Conservation (phyloP, 2,113 vertebrate genomes). For the Planiliza haematocheilus region DNA sequence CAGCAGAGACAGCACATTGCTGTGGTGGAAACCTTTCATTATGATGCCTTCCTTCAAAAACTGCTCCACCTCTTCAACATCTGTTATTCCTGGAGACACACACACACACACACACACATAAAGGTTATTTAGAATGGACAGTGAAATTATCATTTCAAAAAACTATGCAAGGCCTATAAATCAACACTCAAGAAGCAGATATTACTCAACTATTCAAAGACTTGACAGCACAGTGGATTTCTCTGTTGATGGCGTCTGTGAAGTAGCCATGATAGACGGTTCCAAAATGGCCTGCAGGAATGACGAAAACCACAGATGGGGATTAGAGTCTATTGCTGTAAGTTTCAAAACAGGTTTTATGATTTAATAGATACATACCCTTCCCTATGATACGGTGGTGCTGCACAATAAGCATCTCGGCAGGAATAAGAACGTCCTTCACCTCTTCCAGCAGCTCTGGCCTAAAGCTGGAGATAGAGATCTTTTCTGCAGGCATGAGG, state of each 20-base stretch:
- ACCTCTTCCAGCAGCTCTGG: slow-evolving; percentile 91
- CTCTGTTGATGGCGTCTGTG: slow-evolving; percentile 83
- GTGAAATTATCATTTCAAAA: not conserved
- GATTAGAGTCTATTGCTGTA: not conserved
- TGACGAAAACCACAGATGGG: not conserved
- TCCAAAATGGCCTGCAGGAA: slow-evolving; percentile 91
- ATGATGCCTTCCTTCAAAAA: slow-evolving; percentile 95
- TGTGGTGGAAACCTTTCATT: slow-evolving; percentile 95
- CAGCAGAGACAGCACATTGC: slow-evolving; percentile 91
- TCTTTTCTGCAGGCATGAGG: slow-evolving; percentile 86
- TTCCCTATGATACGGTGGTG: slow-evolving; percentile 92
- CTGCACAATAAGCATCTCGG: slow-evolving; percentile 87
- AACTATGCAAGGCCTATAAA: not conserved
- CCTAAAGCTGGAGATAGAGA: slow-evolving; percentile 86
- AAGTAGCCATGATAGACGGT: slow-evolving; percentile 95
- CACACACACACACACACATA: slow-evolving; percentile 33
- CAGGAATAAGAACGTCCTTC: slow-evolving; percentile 94
- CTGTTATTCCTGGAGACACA: slow-evolving; percentile 88
- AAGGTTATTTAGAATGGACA: not conserved
- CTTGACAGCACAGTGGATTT: slow-evolving; percentile 93
- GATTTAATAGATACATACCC: slow-evolving; percentile 79
- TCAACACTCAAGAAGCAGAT: not conserved
- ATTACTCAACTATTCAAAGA: slow-evolving; percentile 92
- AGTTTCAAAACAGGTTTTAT: not conserved
- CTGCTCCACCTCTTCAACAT: slow-evolving; percentile 95